Evolutionary conservation across 2,888 invertebrate genomes (phyloP).

Genomic region (Cephus pygmeus): DNA sequence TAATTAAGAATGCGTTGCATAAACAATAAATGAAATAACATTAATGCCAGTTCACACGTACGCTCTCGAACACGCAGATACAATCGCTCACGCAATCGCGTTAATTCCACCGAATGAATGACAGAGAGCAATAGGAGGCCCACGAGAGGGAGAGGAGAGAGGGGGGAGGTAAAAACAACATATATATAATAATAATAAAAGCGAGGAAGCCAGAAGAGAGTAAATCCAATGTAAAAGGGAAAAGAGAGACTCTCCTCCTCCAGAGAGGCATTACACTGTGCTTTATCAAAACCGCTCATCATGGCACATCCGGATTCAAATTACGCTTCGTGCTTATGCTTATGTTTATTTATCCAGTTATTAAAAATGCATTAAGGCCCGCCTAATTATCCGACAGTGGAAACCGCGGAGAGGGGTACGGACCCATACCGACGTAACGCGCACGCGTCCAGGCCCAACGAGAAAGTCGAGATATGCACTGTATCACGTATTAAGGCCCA

Average conservation of each 20-base stretch:
- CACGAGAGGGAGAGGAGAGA: background rate
- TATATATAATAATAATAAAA: constrained; percentile 11
- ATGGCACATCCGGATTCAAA: constrained; percentile 66
- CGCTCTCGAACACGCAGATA: constrained; percentile 11
- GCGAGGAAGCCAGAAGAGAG: constrained; percentile 17
- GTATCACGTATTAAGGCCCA: background rate
- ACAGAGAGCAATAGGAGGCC: constrained; percentile 9
- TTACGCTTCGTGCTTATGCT: constrained; percentile 61
- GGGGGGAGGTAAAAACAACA: background rate
- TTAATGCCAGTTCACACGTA: constrained; percentile 15
- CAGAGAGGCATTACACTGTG: constrained; percentile 50
- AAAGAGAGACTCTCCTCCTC: constrained; percentile 32
- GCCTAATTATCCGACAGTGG: constrained; percentile 42
- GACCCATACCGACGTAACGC: background rate
- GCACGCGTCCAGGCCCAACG: background rate
- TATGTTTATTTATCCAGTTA: constrained; percentile 67
- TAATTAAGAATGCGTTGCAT: constrained; percentile 39
- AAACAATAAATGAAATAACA: constrained; percentile 50
- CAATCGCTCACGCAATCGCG: constrained; percentile 21
- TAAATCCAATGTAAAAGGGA: constrained; percentile 24
- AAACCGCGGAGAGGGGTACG: background rate
- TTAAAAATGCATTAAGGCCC: constrained; percentile 65
- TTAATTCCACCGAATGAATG: constrained; percentile 29
- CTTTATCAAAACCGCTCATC: constrained; percentile 64
- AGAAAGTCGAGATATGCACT: background rate